Percentiles rank a stretch among this genome's conserved stretches.
Conservation (phyloP, 2,797 vertebrate genomes). For the Gymnocypris eckloni region DNA sequence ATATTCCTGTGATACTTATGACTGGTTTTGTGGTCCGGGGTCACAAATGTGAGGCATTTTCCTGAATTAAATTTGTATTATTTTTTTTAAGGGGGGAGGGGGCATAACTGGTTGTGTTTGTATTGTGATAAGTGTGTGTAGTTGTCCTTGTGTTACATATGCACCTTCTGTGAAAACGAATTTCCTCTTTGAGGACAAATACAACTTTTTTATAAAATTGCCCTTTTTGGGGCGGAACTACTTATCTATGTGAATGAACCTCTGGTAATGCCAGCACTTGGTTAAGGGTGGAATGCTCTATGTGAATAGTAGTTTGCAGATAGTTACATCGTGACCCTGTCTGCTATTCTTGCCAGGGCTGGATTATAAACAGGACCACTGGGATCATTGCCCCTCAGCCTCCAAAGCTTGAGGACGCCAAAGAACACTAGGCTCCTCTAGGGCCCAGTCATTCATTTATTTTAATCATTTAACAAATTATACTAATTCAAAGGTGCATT, state of each 20-base stretch:
- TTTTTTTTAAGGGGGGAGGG: not conserved
- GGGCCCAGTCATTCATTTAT: not conserved
- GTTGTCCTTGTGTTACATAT: too few relatives aligned
- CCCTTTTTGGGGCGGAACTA: not conserved
- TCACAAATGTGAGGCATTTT: not conserved
- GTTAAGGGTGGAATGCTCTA: not conserved
- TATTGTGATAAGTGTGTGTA: too few relatives aligned
- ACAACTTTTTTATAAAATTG: not conserved
- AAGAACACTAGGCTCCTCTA: not conserved
- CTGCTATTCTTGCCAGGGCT: not conserved
- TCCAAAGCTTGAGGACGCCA: not conserved
- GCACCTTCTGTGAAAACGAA: too few relatives aligned
- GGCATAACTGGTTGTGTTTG: too few relatives aligned
- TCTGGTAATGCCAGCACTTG: not conserved
- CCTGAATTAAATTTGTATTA: not conserved
- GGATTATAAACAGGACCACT: not conserved
- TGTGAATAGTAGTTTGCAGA: not conserved
- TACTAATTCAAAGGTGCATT: not conserved
- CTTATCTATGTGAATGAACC: not conserved
- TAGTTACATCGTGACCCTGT: not conserved
- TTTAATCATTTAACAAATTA: not conserved
- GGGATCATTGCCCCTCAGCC: not conserved
- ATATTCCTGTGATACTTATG: too few relatives aligned
- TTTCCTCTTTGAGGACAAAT: too few relatives aligned
- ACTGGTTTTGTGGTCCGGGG: too few relatives aligned